These are phyloP conservation scores for Orchestia grillus DNA, from an alignment of 1,140 invertebrate genomes.

Conservation along the genomic window DNA sequence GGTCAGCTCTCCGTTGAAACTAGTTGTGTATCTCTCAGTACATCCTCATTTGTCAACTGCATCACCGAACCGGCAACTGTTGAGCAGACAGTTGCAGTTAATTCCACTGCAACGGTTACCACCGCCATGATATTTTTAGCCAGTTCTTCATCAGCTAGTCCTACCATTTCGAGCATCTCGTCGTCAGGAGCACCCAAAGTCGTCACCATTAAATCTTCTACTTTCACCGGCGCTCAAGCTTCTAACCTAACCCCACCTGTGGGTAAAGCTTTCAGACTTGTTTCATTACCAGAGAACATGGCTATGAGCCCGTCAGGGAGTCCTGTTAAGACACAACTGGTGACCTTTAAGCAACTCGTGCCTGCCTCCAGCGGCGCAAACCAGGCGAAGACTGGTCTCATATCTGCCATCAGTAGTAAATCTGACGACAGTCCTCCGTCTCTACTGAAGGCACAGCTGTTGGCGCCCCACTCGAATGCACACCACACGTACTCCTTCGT, in stretches of 20 bases:
- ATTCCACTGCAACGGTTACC: constrained; percentile 36
- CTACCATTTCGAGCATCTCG: constrained; percentile 51
- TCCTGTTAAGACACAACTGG: constrained; percentile 66
- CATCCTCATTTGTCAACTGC: not conserved
- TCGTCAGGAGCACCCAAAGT: constrained; percentile 62
- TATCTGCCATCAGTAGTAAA: constrained; percentile 43
- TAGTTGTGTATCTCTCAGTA: not conserved
- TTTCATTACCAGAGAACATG: constrained; percentile 66
- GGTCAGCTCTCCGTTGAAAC: constrained; percentile 24
- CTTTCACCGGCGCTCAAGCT: constrained; percentile 62
- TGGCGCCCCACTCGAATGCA: constrained; percentile 62
- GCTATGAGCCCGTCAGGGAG: constrained; percentile 66
- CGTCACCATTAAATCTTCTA: constrained; percentile 65
- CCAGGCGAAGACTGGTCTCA: constrained; percentile 57
- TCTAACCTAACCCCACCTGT: constrained; percentile 64
- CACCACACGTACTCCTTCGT: constrained; percentile 57
- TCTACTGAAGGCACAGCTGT: constrained; percentile 65
- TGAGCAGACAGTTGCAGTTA: constrained; percentile 43
- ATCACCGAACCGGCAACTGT: not conserved
- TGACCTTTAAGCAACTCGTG: constrained; percentile 61
- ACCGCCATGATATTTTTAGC: constrained; percentile 57
- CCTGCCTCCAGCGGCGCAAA: constrained; percentile 61
- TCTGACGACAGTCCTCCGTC: constrained; percentile 66
- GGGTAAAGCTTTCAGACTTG: constrained; percentile 67
- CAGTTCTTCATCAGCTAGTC: constrained; percentile 42